These are phyloP conservation scores for Tribolium freemani DNA, from an alignment of 2,888 invertebrate species.

Conservation along the genomic window DNA sequence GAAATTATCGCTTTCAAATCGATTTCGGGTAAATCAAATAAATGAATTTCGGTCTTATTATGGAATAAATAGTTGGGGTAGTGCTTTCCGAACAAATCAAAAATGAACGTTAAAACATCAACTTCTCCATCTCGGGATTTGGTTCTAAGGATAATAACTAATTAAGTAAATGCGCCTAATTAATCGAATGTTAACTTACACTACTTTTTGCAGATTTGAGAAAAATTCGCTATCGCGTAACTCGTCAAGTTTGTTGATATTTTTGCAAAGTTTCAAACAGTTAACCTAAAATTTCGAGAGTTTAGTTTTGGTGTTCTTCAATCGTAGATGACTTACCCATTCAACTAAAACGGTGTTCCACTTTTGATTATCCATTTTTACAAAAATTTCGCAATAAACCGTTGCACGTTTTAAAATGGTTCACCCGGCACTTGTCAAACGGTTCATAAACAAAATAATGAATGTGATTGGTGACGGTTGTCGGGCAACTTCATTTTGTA, in stretches of 20 bases:
- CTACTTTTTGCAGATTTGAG: constrained; percentile 56
- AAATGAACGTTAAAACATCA: constrained; percentile 54
- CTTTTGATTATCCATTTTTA: constrained; percentile 31
- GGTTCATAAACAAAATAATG: constrained; percentile 14
- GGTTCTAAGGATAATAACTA: constrained; percentile 45
- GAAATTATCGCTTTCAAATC: constrained; percentile 59
- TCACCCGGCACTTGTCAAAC: constrained; percentile 17
- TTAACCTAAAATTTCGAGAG: constrained; percentile 56
- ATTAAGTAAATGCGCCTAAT: neutral
- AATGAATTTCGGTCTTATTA: constrained; percentile 52
- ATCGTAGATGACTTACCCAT: constrained; percentile 56
- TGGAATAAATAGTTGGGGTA: constrained; percentile 57
- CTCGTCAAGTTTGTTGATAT: constrained; percentile 54
- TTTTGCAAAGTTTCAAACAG: constrained; percentile 61
- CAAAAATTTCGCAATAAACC: constrained; percentile 23
- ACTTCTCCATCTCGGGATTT: constrained; percentile 48
- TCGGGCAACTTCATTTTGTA: constrained; percentile 8
- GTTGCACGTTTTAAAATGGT: neutral
- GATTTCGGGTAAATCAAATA: constrained; percentile 50
- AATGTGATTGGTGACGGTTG: constrained; percentile 5
- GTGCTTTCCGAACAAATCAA: constrained; percentile 53
- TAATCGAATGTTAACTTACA: constrained; percentile 57
- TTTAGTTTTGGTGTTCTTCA: neutral
- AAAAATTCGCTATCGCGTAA: constrained; percentile 61
- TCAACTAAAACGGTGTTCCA: constrained; percentile 60